These are phyloP conservation scores for Penelope pileata DNA, from an alignment of 2,113 vertebrate species.

Conservation along the genomic window DNA sequence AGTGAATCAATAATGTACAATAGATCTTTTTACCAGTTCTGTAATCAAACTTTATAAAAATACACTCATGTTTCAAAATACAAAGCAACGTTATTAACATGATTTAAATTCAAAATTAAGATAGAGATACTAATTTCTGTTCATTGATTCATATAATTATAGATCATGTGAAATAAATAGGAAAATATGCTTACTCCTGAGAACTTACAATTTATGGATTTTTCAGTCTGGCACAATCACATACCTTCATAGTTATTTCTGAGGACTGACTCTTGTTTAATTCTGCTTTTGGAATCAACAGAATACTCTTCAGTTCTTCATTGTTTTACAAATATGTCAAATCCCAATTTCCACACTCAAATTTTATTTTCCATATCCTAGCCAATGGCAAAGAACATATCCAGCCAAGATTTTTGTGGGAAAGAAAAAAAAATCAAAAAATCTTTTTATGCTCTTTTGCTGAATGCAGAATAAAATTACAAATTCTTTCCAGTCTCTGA, in stretches of 20 bases:
- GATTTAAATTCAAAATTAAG: slow-evolving; percentile 19
- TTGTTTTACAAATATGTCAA: not conserved
- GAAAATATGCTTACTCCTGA: not conserved
- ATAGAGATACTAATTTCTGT: not conserved
- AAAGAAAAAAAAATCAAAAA: no score
- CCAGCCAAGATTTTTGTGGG: not conserved
- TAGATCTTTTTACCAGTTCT: not conserved
- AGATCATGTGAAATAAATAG: not conserved
- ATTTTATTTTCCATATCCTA: not conserved
- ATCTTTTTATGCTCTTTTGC: not conserved
- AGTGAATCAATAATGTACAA: not conserved
- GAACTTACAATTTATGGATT: not conserved
- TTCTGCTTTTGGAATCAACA: not conserved
- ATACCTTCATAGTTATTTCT: not conserved
- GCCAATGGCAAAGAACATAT: not conserved
- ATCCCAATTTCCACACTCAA: not conserved
- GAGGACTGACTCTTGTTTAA: not conserved
- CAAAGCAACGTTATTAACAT: not conserved
- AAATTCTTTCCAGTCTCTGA: not conserved
- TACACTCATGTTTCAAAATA: not conserved
- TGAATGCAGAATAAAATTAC: not conserved
- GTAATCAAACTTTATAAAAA: not conserved
- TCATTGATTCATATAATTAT: not conserved
- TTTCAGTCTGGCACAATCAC: not conserved
- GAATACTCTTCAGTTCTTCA: not conserved